These are phyloP conservation scores for Leucophenga maculata DNA, from an alignment of 2,888 invertebrate genomes.

Conservation along the genomic window DNA sequence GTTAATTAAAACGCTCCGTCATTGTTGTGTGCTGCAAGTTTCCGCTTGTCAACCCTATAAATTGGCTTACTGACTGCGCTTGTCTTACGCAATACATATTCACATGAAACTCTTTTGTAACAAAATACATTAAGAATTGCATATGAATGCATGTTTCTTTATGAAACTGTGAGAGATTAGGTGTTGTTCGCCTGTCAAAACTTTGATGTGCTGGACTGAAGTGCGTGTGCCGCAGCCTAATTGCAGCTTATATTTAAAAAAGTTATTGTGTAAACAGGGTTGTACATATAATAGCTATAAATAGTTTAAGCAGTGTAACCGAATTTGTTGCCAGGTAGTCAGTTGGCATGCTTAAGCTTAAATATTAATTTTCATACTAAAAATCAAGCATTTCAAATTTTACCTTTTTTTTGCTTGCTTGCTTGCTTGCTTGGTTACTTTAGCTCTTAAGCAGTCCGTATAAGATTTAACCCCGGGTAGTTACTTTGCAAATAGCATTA, in stretches of 20 bases:
- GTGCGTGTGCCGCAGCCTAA: not conserved
- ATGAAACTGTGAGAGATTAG: not conserved
- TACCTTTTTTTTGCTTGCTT: too few species aligned
- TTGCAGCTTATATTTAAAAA: not conserved
- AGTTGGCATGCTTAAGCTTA: too few species aligned
- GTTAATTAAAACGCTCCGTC: not conserved
- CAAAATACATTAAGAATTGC: conserved; percentile 6
- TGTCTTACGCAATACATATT: not conserved
- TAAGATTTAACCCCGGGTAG: too few species aligned
- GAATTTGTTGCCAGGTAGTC: too few species aligned
- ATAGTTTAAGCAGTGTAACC: too few species aligned
- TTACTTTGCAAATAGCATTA: too few species aligned
- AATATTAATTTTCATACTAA: too few species aligned
- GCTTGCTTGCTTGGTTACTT: too few species aligned
- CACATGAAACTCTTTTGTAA: not conserved
- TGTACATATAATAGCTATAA: not conserved
- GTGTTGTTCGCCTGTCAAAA: conserved; percentile 6
- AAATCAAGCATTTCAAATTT: too few species aligned
- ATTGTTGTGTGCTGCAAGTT: not conserved
- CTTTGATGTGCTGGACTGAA: not conserved
- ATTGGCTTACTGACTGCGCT: conserved; percentile 13
- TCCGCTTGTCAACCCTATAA: not conserved
- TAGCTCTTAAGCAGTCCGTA: too few species aligned
- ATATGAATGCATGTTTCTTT: conserved; percentile 12
- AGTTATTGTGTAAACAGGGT: not conserved